Conservation (phyloP, 2,113 vertebrate species). For the Macquaria ambigua region DNA sequence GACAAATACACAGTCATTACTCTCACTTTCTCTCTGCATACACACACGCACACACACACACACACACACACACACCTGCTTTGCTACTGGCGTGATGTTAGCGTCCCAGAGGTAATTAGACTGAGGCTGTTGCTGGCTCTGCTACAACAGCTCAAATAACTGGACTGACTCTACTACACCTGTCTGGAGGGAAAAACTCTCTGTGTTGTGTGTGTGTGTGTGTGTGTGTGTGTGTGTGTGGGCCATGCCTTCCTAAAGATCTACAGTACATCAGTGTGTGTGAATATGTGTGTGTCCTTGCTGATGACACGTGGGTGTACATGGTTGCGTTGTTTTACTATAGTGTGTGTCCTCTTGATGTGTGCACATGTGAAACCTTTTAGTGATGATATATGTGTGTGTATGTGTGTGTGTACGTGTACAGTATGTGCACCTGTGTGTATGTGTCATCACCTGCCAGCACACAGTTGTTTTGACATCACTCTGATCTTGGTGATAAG, state of each 20-base stretch:
- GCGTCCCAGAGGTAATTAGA: conserved; percentile 78
- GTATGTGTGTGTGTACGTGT: background rate
- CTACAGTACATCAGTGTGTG: background rate
- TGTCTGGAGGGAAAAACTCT: conserved; percentile 50
- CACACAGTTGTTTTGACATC: conserved; percentile 75
- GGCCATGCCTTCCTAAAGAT: background rate
- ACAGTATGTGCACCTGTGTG: conserved; percentile 1
- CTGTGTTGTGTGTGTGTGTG: conserved; percentile 14
- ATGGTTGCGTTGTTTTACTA: background rate
- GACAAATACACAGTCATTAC: conserved; percentile 50
- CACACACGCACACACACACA: conserved; percentile 16
- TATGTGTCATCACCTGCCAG: conserved; percentile 69
- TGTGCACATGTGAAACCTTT: conserved; percentile 30
- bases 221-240: conserved; percentile 13
- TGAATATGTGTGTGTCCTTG: conserved; percentile 1
- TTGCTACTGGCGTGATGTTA: conserved; percentile 67
- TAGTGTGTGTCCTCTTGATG: conserved; percentile 13
- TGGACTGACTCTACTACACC: conserved; percentile 68
- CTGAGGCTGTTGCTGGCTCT: conserved; percentile 72
- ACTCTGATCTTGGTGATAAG: conserved; percentile 79
- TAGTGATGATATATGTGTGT: background rate
- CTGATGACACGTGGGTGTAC: background rate
- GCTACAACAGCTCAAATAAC: conserved; percentile 76
- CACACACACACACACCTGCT: conserved; percentile 48
- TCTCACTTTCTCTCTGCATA: conserved; percentile 21